Conservation (phyloP, 2,888 invertebrate genomes). For the Parthenolecanium corni region DNA sequence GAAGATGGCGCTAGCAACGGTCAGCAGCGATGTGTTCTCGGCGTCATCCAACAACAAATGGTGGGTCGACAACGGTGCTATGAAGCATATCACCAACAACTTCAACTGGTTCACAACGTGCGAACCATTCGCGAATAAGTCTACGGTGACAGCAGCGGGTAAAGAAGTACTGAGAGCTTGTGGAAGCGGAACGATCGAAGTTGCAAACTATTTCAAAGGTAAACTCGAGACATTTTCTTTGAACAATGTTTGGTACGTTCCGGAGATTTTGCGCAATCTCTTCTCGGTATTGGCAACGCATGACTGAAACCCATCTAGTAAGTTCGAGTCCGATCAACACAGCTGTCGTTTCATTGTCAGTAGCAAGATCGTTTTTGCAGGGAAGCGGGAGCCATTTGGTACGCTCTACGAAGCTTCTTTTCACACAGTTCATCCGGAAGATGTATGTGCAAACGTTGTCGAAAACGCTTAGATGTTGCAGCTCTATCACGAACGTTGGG, state of each 20-base stretch:
- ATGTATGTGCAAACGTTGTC: not conserved
- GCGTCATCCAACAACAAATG: conserved; percentile 31
- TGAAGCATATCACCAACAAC: conserved; percentile 35
- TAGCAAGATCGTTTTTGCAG: not conserved
- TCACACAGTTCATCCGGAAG: not conserved
- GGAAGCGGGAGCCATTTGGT: not conserved
- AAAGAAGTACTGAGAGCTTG: not conserved
- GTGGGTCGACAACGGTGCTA: conserved; percentile 37
- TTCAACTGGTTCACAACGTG: conserved; percentile 22
- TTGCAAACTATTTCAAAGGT: not conserved
- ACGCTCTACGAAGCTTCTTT: not conserved
- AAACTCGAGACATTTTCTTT: not conserved
- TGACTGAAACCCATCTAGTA: conserved; percentile 32
- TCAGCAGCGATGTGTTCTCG: conserved; percentile 30
- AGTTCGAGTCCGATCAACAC: conserved; percentile 31
- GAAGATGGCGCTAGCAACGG: conserved; percentile 27
- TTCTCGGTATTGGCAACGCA: conserved; percentile 35
- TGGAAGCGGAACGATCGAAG: conserved; percentile 2
- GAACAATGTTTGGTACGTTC: conserved; percentile 32
- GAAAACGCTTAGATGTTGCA: conserved; percentile 31
- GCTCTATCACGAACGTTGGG: conserved; percentile 36
- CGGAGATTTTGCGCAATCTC: conserved; percentile 34
- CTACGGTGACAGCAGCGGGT: not conserved
- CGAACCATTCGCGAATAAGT: not conserved
- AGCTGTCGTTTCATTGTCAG: not conserved